Evolutionary conservation across 1,140 invertebrate species (phyloP).

Genomic region (Delia radicum): DNA sequence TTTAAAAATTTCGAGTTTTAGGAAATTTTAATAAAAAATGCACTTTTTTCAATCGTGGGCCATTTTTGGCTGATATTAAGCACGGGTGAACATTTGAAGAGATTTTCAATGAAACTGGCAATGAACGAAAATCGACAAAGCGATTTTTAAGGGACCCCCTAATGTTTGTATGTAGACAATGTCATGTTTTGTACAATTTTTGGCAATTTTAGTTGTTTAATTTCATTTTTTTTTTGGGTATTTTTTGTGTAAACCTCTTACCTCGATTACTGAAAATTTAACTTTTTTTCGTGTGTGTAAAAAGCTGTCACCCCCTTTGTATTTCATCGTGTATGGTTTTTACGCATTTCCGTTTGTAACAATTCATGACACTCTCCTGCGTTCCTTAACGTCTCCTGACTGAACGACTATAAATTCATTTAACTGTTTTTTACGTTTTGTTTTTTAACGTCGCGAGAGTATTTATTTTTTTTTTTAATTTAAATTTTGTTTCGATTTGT

Average conservation of each 20-base stretch:
- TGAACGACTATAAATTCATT: neutral
- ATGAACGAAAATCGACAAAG: too few species aligned
- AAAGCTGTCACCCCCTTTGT: neutral
- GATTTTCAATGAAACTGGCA: too few species aligned
- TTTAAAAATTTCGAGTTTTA: too few species aligned
- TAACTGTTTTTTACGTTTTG: too few species aligned
- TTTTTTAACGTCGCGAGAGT: too few species aligned
- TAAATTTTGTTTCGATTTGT: neutral
- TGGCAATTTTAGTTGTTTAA: too few species aligned
- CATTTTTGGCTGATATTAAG: too few species aligned
- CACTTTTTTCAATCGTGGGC: too few species aligned
- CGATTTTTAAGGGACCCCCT: too few species aligned
- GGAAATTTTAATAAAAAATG: too few species aligned
- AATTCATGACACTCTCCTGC: neutral
- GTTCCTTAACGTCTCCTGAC: neutral
- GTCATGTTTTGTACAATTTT: constrained; percentile 1
- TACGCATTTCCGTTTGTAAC: neutral
- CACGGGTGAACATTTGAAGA: too few species aligned
- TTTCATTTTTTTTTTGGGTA: too few species aligned
- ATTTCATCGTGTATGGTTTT: neutral
- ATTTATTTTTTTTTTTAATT: neutral
- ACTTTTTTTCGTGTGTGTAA: neutral
- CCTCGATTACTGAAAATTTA: neutral
- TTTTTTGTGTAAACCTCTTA: neutral
- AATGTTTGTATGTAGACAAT: neutral